Percentiles rank a stretch among this genome's conserved stretches.
phyloP scores from a whole-genome alignment of 2,888 invertebrate genomes.

The Drosophila parthenogenetica region DNA sequence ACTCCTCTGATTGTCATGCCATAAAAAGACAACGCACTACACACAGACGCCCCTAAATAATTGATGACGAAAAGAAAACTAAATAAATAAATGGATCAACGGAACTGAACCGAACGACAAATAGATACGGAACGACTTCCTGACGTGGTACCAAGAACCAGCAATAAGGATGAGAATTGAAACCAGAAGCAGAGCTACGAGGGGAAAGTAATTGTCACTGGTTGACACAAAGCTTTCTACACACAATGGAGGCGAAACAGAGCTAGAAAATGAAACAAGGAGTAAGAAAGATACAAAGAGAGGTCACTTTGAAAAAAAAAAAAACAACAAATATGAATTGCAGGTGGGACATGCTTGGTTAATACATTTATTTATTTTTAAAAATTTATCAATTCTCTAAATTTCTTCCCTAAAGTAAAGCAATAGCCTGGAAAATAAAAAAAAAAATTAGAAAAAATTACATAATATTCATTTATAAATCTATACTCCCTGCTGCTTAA shows the following conservation, averaged over 20 bases:
- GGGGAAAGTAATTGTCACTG: slow-evolving; percentile 70
- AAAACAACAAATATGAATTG: too few relatives aligned
- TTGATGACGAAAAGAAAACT: slow-evolving; percentile 75
- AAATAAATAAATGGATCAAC: slow-evolving; percentile 78
- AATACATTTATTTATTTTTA: too few relatives aligned
- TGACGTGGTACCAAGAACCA: slow-evolving; percentile 20
- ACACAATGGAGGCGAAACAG: slow-evolving; percentile 33
- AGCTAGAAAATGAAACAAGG: background rate
- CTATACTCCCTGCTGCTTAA: background rate
- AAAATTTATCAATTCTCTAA: too few relatives aligned
- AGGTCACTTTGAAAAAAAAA: slow-evolving; percentile 11
- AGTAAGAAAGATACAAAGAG: background rate
- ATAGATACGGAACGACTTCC: slow-evolving; percentile 7
- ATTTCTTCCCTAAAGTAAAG: too few relatives aligned
- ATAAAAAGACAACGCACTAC: slow-evolving; percentile 54
- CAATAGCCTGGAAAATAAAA: too few relatives aligned
- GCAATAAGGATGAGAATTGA: background rate
- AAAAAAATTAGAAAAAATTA: too few relatives aligned
- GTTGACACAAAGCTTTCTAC: slow-evolving; percentile 77
- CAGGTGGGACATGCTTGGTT: too few relatives aligned
- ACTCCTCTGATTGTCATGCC: slow-evolving; percentile 60
- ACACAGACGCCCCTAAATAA: slow-evolving; percentile 63
- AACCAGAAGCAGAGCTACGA: background rate
- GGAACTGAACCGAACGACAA: slow-evolving; percentile 40
- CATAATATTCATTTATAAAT: too few relatives aligned